Evolutionary conservation across 2,888 invertebrate species (phyloP), one percentile per base, ranked within the genome.

Genomic region (Dicranocentrus wangi): DNA sequence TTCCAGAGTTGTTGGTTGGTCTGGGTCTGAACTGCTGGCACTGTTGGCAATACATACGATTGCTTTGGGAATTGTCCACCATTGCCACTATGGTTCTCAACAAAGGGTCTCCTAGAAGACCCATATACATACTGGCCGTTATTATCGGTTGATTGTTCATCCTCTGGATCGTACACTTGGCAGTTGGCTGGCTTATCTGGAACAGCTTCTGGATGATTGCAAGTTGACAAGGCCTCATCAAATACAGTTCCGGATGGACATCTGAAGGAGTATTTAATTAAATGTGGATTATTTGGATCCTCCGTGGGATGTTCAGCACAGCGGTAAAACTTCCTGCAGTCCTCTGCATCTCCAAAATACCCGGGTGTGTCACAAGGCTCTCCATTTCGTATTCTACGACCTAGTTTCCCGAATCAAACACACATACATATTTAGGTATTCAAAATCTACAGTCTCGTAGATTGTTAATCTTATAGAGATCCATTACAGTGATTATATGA

Each of bases 301-400:
- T 58, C 58, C 0, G 63, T 70, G n/a, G 65, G 47, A 25, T 81
- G 80, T 17, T 81, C 83, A 8, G 82, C 84, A 66, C 84, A 84
- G 0, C 84, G 79, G 72, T 83, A 83, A 63, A 84, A 84, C 43
- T 80, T 79, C 27, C 72, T 32, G 55, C 84, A 84, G 68, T 83
- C 78, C 7, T 77, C 65, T 15, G 39, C 51, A 72, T 83, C 78
- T 28, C 51, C 82, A 60, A 73, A 84, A 63, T 77, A 84, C 39
- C 84, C 84, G 5, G 78, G 61, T 17, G 76, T 63, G 5, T 65
- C 23, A 53, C 84, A 84, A 3, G 65, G 43, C 19, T 82, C 82
- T 19, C 60, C 28, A 28, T 47, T n/a, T 25, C 60, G 1, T 25
- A 71, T 15, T n/a, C n/a, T 60, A 1, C 71, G 60, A 23, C 71